Evolutionary conservation across 2,797 vertebrate species (phyloP).

Genomic region (Spatula versicolor): DNA sequence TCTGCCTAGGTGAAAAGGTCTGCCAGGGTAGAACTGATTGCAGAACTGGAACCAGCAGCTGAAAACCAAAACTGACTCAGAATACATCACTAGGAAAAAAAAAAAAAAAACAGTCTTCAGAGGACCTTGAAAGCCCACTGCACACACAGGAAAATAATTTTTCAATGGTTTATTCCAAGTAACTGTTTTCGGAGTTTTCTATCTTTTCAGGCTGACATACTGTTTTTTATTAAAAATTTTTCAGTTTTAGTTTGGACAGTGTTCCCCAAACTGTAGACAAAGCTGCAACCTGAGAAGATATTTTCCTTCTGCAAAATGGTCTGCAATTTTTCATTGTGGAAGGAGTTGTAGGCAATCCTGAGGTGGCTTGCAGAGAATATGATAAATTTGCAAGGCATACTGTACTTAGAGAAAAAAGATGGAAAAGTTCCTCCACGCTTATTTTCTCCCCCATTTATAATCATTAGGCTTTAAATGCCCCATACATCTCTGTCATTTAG

Average conservation of each 20-base stretch:
- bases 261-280: constrained; percentile 41
- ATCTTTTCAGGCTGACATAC: constrained; percentile 29
- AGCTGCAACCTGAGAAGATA: constrained; percentile 63
- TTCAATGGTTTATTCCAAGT: constrained; percentile 53
- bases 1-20: constrained; percentile 40
- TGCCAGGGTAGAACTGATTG: constrained; percentile 29
- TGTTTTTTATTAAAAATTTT: background rate
- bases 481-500: constrained; percentile 76
- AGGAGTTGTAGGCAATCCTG: constrained; percentile 28
- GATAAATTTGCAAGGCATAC: constrained; percentile 63
- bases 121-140: background rate
- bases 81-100: background rate
- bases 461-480: constrained; percentile 74
- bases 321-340: constrained; percentile 44
- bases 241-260: constrained; percentile 46
- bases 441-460: constrained; percentile 77
- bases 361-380: constrained; percentile 33
- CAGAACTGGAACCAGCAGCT: constrained; percentile 1
- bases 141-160: constrained; percentile 23
- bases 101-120: background rate
- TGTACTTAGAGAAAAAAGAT: constrained; percentile 68
- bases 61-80: background rate
- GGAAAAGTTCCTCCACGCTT: constrained; percentile 73
- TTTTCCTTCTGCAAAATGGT: constrained; percentile 52
- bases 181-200: constrained; percentile 12